Percentiles rank a stretch among this genome's conserved stretches.
Evolutionary conservation across 1,140 invertebrate species (phyloP).

Genomic region (Meloidogyne floridensis): DNA sequence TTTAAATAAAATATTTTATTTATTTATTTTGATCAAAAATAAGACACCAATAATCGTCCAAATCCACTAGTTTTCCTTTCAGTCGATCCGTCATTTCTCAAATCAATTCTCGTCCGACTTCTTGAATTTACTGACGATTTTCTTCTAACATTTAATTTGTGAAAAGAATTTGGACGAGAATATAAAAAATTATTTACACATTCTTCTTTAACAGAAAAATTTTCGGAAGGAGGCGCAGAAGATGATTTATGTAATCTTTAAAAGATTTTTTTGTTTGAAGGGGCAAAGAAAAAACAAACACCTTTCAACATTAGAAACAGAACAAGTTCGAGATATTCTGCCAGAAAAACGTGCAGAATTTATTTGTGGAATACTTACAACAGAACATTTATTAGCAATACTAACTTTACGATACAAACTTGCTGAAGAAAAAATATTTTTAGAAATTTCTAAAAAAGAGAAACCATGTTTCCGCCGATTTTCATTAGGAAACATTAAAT

Average conservation of each 20-base stretch:
- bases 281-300: not conserved
- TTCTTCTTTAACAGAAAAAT: slow-evolving; percentile 15
- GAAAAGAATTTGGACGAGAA: slow-evolving; percentile 8
- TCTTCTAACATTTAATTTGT: not conserved
- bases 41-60: slow-evolving; percentile 23
- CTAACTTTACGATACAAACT: not conserved
- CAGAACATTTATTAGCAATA: slow-evolving; percentile 9
- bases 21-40: slow-evolving; percentile 14
- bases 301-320: slow-evolving; percentile 9
- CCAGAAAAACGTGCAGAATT: not conserved
- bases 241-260: slow-evolving; percentile 29
- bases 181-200: not conserved
- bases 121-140: not conserved
- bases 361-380: slow-evolving; percentile 4
- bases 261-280: not conserved
- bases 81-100: not conserved
- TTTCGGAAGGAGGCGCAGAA: slow-evolving; percentile 36
- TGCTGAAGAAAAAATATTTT: not conserved
- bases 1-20: slow-evolving; percentile 34
- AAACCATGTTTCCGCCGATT: not conserved
- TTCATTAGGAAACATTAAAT: slow-evolving; percentile 28
- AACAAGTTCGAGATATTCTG: not conserved
- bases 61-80: slow-evolving; percentile 1
- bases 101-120: slow-evolving; percentile 11
- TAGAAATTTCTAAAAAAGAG: not conserved